Evolutionary conservation across 2,888 invertebrate genomes (phyloP).

Genomic region (Cerastis rubricosa): DNA sequence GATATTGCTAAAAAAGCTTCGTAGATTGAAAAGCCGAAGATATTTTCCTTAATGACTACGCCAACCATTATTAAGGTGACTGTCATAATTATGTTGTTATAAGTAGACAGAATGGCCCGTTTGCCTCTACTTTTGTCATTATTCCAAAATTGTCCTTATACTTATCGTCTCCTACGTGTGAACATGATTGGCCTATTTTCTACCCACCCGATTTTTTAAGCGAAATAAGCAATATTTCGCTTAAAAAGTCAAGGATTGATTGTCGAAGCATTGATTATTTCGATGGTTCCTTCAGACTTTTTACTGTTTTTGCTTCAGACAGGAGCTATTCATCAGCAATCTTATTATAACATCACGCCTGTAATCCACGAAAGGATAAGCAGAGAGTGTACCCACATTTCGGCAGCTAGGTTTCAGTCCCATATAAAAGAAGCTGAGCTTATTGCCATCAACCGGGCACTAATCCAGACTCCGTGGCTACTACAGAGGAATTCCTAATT

Average conservation of each 20-base stretch:
- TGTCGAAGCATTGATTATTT: not conserved
- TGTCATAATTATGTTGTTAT: not conserved
- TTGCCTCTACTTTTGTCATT: not conserved
- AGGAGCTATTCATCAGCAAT: not conserved
- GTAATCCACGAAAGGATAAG: not conserved
- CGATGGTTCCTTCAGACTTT: not conserved
- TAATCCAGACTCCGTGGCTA: not conserved
- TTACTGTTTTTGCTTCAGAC: not conserved
- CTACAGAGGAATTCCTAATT: not conserved
- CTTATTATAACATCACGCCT: not conserved
- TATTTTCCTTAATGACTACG: not conserved
- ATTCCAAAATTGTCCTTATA: not conserved
- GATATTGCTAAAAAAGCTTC: not conserved
- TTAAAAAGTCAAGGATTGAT: not conserved
- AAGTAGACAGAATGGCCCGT: not conserved
- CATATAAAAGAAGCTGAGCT: not conserved
- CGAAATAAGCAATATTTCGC: conserved; percentile 1
- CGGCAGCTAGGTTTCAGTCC: not conserved
- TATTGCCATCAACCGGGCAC: not conserved
- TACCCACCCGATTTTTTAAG: conserved; percentile 7
- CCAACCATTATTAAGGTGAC: not conserved
- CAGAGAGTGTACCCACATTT: not conserved
- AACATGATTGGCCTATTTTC: not conserved
- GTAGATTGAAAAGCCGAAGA: too few relatives aligned
- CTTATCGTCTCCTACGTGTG: not conserved